Base-by-base conservation (phyloP, 2,797 vertebrate genomes). In the Spinus olivaceus region DNA sequence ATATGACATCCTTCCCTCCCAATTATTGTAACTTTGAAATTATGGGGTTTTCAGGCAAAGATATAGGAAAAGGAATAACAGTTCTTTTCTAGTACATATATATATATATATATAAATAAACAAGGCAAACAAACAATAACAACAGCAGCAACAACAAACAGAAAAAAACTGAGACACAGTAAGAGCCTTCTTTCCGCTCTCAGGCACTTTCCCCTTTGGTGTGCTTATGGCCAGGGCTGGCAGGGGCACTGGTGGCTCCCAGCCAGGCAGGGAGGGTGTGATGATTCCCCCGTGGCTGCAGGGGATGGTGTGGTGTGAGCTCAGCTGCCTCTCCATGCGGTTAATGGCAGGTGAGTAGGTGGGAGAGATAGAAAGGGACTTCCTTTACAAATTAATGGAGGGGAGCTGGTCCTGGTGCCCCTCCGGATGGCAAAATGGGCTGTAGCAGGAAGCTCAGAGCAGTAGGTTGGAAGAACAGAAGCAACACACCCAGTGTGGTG, bases 1-100 rank as follows among this genome's bases (percentile, higher is more conserved):
- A 53, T 19, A 39, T 28, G 6, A 39, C 4, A 5, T 4, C 1
- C 6, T 37, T 37, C 27, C 7, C 4, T 32, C 14, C 0, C 0
- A 27, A 8, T 63, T 21, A 15, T 10, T 22, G 6, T 3, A 44
- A 22, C 11, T 61, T 6, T 44, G 22, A 37, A 22, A 32, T 12
- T 7, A 21, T 0, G 4, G 9, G 11, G 25, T 27, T 59, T 79
- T 39, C 33, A 37, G 18, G 14, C 33, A 14, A 14, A 54, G 50
- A 16, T 6, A 25, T 12, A 7, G 13, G 27, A 4, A 30, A 15
- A 37, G 21, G n/a, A 25, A 9, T 16, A 10, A 3, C 21, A 53
- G 25, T 30, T 53, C 14, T 30, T 42, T 24, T 3, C 10, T 25
- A 25, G 56, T 49, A 27, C 25, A 32, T 20, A 28, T 7, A 28